Conservation (phyloP, 1,140 invertebrate species). For the Gryllus bimaculatus region DNA sequence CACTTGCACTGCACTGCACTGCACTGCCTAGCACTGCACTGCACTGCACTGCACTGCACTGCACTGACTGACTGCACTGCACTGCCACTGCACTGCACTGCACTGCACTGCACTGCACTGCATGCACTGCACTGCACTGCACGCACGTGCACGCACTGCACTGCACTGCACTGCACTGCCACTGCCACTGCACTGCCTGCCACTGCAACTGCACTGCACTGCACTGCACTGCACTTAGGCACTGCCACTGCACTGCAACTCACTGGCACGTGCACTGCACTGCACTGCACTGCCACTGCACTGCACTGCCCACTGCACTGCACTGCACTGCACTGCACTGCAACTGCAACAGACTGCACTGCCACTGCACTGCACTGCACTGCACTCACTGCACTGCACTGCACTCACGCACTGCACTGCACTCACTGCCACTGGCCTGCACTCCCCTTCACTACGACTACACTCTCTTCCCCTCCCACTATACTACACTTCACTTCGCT, state of each 20-base stretch:
- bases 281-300: too few relatives aligned
- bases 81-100: slow-evolving; percentile 16
- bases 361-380: slow-evolving; percentile 6
- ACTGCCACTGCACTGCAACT: neutral
- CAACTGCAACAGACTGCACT: slow-evolving; percentile 9
- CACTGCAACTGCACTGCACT: slow-evolving; percentile 15
- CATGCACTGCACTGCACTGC: slow-evolving; percentile 15
- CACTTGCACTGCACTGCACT: slow-evolving; percentile 14
- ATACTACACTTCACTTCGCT: too few relatives aligned
- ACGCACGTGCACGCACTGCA: slow-evolving; percentile 12
- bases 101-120: neutral
- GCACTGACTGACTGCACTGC: slow-evolving; percentile 11
- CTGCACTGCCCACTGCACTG: slow-evolving; percentile 9
- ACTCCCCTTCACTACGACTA: too few relatives aligned
- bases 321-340: slow-evolving; percentile 8
- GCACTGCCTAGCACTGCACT: slow-evolving; percentile 13
- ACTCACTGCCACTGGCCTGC: neutral
- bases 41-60: slow-evolving; percentile 17
- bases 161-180: slow-evolving; percentile 9
- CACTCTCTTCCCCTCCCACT: too few relatives aligned
- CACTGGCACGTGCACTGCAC: neutral
- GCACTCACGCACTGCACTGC: neutral
- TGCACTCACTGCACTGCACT: neutral
- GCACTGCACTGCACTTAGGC: neutral
- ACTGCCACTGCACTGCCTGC: too few relatives aligned